Base-by-base conservation (phyloP, 2,888 invertebrate genomes). In the Aporophyla nigra region DNA sequence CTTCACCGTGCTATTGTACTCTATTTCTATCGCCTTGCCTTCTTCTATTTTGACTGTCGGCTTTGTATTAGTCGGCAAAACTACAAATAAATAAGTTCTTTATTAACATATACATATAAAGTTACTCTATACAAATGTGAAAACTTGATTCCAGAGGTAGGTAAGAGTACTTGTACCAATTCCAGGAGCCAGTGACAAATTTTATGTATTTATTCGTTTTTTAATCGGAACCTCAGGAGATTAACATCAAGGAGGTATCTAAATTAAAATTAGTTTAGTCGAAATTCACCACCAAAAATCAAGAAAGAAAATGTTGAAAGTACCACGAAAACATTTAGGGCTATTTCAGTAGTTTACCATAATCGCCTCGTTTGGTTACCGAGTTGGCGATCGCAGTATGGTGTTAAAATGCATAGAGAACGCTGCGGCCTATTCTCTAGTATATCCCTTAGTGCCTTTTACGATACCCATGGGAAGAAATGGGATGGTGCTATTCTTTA, bases 31-130 rank as follows among this genome's bases (percentile, higher is more conserved):
- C 9, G 40, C 10, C 16, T n/a, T 69, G 19, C 88, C 90, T 78
- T 89, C 84, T 2, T 53, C n/a, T 72, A 89, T 90, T 24, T 51
- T 51, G n/a, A 80, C 62, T 0, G 43, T 68, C 16, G 88, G 90
- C 49, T 43, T 74, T 43, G 70, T 83, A 0, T 56, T 56, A 5
- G 80, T 51, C 4, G 83, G 74, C 40, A 71, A 67, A 33, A 67
- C 67, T 67, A 19, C 2, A 9, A 66, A 66, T 56, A 5, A 27
- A 59, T 21, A 7, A 21, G 6, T n/a, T n/a, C 0, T 33, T n/a
- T 21, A 21, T 58, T 9, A 9, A 0, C 14, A 16, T 66, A 21
- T 56, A 27, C 21, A 66, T 14, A 33, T n/a, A n/a, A n/a, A 16
- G 1, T 10, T 66, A 66, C 66, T 33, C 3, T 33, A 33, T 14